Base-by-base conservation (phyloP, 2,113 vertebrate genomes). In the Myrmophylax atrothorax region DNA sequence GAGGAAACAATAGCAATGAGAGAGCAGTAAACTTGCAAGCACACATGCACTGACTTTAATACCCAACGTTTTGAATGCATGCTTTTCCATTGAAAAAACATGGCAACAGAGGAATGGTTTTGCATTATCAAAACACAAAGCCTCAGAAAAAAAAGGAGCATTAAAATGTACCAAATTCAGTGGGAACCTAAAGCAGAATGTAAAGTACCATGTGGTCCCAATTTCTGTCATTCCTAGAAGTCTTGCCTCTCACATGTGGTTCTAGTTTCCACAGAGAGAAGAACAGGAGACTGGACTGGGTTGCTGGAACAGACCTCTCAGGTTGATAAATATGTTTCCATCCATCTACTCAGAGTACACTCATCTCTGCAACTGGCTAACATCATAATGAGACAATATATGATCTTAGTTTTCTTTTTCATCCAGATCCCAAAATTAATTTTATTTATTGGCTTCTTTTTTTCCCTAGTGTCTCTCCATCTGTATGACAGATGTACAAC, bases 401-500 rank as follows among this genome's bases (percentile, higher is more conserved):
- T 19, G 56, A 92, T 31, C 28, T 81, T 50, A n/a, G 14, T 31
- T 90, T 93, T 67, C 55, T 72, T 87, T 74, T 75, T 84, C 56
- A 82, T 93, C 47, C 58, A 92, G 76, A 90, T 64, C 62, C 31
- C 28, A 18, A 77, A 59, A 50, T 56, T 87, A 40, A 72, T 94
- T 86, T 92, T 53, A 84, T 93, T 87, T 75, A 67, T 28, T 10
- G 22, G 47, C 49, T 90, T 75, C 16, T 79, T 80, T 81, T 69
- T 81, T 44, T 2, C 84, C 46, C 42, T 46, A 19, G 69, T 42
- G 28, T 89, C 60, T 93, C 44, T 79, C 68, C 19, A 7, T 91
- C 88, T 97, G 92, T 40, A 60, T 64, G 58, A 87, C 95, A 95
- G 90, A 95, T 90, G 76, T 67, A 78, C 56, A 60, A 84, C 50